phyloP scores from a whole-genome alignment of 2,888 invertebrate species.

The Orchesella flavescens region DNA sequence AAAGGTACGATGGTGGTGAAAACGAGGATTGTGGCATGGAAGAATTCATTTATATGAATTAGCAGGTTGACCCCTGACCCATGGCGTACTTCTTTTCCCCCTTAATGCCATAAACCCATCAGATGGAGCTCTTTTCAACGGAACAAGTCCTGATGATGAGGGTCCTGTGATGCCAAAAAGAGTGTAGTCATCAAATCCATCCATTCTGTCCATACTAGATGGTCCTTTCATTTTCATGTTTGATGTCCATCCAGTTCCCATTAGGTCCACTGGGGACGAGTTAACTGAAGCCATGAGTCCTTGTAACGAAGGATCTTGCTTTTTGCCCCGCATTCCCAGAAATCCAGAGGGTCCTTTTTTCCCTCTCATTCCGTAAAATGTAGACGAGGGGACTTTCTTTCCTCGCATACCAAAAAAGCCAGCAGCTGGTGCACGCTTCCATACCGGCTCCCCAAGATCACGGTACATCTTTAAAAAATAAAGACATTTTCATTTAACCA shows the following conservation, averaged over 20 bases:
- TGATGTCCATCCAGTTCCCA: neutral
- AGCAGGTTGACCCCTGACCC: slow-evolving; percentile 36
- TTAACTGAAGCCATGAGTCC: slow-evolving; percentile 11
- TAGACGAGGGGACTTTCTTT: slow-evolving; percentile 70
- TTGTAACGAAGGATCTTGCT: slow-evolving; percentile 50
- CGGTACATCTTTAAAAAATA: slow-evolving; percentile 53
- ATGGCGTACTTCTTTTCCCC: slow-evolving; percentile 66
- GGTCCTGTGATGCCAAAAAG: slow-evolving; percentile 55
- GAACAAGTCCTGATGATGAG: slow-evolving; percentile 36
- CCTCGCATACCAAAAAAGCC: slow-evolving; percentile 71
- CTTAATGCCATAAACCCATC: slow-evolving; percentile 70
- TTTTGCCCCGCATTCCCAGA: slow-evolving; percentile 71
- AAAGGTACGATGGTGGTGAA: neutral
- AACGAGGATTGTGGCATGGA: neutral
- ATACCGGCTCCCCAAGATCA: slow-evolving; percentile 50
- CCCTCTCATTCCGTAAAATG: slow-evolving; percentile 70
- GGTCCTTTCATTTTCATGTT: slow-evolving; percentile 44
- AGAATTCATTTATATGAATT: slow-evolving; percentile 46
- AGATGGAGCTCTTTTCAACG: slow-evolving; percentile 68
- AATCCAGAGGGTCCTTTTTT: slow-evolving; percentile 72
- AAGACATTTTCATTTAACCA: neutral
- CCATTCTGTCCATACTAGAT: slow-evolving; percentile 28
- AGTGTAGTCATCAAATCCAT: slow-evolving; percentile 41
- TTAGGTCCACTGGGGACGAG: slow-evolving; percentile 20
- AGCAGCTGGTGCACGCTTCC: slow-evolving; percentile 71